A percentile compares a stretch with the other conserved stretches of the same genome.
Conservation (phyloP, 1,140 invertebrate species). For the Apis florea region DNA sequence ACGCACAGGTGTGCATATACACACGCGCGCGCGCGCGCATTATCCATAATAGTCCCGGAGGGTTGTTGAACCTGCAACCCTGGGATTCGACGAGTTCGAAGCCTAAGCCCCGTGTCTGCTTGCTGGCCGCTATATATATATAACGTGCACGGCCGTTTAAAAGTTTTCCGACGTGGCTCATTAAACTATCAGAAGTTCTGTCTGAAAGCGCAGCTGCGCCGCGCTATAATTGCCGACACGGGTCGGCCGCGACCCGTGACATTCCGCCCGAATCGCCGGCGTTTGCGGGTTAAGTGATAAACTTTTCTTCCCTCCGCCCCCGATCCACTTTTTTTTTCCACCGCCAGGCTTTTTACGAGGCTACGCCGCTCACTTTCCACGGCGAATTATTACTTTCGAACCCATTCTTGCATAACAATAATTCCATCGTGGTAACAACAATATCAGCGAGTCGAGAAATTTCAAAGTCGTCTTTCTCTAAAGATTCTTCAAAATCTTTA, state of each 20-base stretch:
- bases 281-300: slow-evolving; percentile 41
- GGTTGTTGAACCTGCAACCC: slow-evolving; percentile 61
- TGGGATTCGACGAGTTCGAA: slow-evolving; percentile 53
- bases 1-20: slow-evolving; percentile 8
- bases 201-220: slow-evolving; percentile 62
- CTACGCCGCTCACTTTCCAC: not conserved
- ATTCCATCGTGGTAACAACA: no score
- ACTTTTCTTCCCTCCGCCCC: not conserved
- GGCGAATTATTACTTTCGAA: not conserved
- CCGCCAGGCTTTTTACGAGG: not conserved
- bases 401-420: no score
- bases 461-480: no score
- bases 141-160: slow-evolving; percentile 60
- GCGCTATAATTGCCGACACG: slow-evolving; percentile 47
- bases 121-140: slow-evolving; percentile 27
- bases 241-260: slow-evolving; percentile 43
- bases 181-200: slow-evolving; percentile 65
- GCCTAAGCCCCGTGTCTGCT: slow-evolving; percentile 51
- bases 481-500: no score
- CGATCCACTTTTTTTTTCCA: not conserved
- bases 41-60: slow-evolving; percentile 29
- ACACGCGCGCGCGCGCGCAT: not conserved
- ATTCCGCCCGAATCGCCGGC: slow-evolving; percentile 36
- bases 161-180: slow-evolving; percentile 65
- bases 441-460: no score